Evolutionary conservation across 1,140 invertebrate genomes (phyloP), one percentile per base, ranked within the genome.

Genomic region (Wiebesia pumilae): DNA sequence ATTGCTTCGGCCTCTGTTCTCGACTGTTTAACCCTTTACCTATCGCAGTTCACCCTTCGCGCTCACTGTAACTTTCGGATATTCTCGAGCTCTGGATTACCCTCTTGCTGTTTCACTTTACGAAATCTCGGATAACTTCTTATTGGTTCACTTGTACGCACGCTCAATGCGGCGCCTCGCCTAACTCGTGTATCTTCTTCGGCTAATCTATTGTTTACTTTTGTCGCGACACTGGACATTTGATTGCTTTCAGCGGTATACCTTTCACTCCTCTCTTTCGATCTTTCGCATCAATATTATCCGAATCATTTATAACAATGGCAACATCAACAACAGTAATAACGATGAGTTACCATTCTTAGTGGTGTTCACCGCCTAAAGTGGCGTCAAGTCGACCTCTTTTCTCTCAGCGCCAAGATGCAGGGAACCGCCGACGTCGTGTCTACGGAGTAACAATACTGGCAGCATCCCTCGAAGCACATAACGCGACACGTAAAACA

Each of bases 401-500:
- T 62, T 27, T 62, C 3, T 24, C 27, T 62, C 27, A 62, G 10
- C 27, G 24, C 58, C 58, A 21, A 51, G 77, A 16, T 4, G 3
- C 77, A 3, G 9, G 6, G 40, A 38, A 38, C 33, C 24, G 27
- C 19, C 27, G 21, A 27, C 30, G 6, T 35, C 35, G 19, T 62
- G 27, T 33, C 3, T 0, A 0, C 27, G 27, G 30, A 81, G 21
- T 12, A 67, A 14, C 80, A n/a, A n/a, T n/a, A 24, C 30, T 19
- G 58, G 27, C 40, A 33, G 62, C 38, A 81, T 67, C 80, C 62
- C 33, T 27, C 62, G 80, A 21, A 81, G 79, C 51, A 43, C 58
- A 43, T 35, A 43, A 71, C 69, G 35, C 30, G 30, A n/a, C 24
- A 43, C 71, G 24, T n/a, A 43, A 73, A 75, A n/a, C 71, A n/a